phyloP scores from a whole-genome alignment of 2,797 vertebrate genomes.

The Enteromius viviparus region DNA sequence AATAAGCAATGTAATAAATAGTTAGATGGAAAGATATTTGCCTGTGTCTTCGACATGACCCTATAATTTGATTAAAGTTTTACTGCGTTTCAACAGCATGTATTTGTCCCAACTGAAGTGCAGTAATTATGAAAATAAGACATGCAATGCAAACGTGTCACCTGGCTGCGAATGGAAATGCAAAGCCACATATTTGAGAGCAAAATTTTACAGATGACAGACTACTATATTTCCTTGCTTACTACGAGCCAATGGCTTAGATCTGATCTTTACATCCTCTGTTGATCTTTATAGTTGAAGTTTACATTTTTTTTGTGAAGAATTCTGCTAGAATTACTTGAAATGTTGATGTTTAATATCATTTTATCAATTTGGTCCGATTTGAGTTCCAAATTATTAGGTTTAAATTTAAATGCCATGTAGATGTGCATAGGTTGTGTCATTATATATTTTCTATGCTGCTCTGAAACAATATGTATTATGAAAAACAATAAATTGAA shows the following conservation, averaged over 20 bases:
- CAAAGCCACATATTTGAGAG: constrained; percentile 45
- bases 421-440: neutral
- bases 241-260: neutral
- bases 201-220: constrained; percentile 25
- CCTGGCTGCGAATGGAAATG: constrained; percentile 40
- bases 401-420: neutral
- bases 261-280: neutral
- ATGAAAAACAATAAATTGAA: neutral
- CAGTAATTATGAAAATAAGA: constrained; percentile 53
- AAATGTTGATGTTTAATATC: neutral
- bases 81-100: constrained; percentile 3
- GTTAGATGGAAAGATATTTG: constrained; percentile 19
- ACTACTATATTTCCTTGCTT: neutral
- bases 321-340: neutral
- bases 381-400: neutral
- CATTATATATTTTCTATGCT: neutral
- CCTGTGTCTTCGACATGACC: neutral
- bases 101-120: neutral
- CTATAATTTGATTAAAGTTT: constrained; percentile 30
- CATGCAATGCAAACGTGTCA: constrained; percentile 17
- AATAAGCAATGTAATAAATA: neutral
- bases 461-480: neutral
- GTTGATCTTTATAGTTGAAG: neutral
- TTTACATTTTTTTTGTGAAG: too few relatives aligned
- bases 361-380: neutral